Base-by-base conservation (phyloP, 2,797 vertebrate genomes). In the Sphenodon punctatus region DNA sequence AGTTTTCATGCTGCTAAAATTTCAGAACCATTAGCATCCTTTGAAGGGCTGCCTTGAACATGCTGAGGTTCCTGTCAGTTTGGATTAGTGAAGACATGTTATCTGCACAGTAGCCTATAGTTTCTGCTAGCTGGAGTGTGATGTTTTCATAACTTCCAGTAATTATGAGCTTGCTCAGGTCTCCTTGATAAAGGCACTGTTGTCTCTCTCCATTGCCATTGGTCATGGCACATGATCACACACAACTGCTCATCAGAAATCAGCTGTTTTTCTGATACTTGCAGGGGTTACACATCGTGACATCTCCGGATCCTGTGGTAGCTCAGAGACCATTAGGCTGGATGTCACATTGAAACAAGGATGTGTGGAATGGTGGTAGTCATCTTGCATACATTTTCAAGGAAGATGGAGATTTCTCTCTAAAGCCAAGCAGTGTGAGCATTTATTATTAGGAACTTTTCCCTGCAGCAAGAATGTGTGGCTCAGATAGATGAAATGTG, bases 121-220 rank as follows among this genome's bases (percentile, higher is more conserved):
- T 68, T 13, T 59, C 30, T 83, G 74, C 25, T 69, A 87, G n/a
- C 39, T 70, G 41, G 56, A 82, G 36, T 30, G 5, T 73, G 63
- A 63, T 64, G 51, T 45, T 85, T 84, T 78, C 17, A 3, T 78
- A 80, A 71, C 13, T 73, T 80, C 32, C 39, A 77, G 64, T 60
- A 49, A 53, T 71, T 23, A 9, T n/a, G 49, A 49, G 14, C 42
- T 85, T 9, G 1, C 10, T 45, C 22, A 7, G 30, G 9, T 3
- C 53, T 48, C 27, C 3, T 25, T 48, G 41, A 81, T 61, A 72
- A 68, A 77, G 79, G 6, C 39, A 27, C 22, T 56, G 14, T 15
- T 77, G 82, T 67, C 1, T 32, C 75, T 38, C 79, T 79, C 20
- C 4, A 10, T 14, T 72, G 67, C 67, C 48, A 32, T 69, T 70